Base-by-base conservation (phyloP, 2,888 invertebrate species). In the Dryomyza anilis region DNA sequence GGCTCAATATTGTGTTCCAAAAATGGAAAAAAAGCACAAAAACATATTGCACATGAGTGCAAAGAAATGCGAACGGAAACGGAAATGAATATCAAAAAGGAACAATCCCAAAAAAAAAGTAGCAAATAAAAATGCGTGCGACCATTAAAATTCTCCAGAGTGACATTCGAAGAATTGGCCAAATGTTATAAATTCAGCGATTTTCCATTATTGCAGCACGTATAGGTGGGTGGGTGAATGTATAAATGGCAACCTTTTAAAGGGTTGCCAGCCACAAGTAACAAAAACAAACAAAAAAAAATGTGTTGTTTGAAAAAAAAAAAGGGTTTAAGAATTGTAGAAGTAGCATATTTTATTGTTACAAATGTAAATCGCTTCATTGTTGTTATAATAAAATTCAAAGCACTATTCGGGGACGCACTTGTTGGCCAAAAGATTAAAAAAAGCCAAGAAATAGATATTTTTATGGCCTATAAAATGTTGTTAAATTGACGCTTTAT, bases 131-230 rank as follows among this genome's bases (percentile, higher is more conserved):
- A n/a, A n/a, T n/a, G n/a, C n/a, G n/a, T n/a, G n/a, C n/a, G n/a
- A n/a, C n/a, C n/a, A n/a, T n/a, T n/a, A n/a, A n/a, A 77, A 77
- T 72, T 78, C 81, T 80, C 79, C 70, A 74, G 81, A 81, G 80
- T 79, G 78, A 77, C 79, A 80, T 81, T 80, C 74, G 73, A 69
- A 71, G 76, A 80, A 79, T 80, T 79, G 79, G 79, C 76, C 74
- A 76, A 75, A 73, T 74, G 73, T 73, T 76, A 80, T 80, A 79
- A 79, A 79, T 78, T 78, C 74, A 69, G 70, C 73, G 72, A 74
- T 75, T 73, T 74, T 70, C 71, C 70, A 70, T 70, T 68, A 69
- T 67, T 68, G 69, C 67, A 69, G 64, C 68, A 70, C 67, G 64
- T 59, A 56, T 55, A 59, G 60, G 65, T 39, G 10, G 52, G 16